Base-by-base conservation (phyloP, 1,140 invertebrate species). In the Aphelenchoides fujianensis region DNA sequence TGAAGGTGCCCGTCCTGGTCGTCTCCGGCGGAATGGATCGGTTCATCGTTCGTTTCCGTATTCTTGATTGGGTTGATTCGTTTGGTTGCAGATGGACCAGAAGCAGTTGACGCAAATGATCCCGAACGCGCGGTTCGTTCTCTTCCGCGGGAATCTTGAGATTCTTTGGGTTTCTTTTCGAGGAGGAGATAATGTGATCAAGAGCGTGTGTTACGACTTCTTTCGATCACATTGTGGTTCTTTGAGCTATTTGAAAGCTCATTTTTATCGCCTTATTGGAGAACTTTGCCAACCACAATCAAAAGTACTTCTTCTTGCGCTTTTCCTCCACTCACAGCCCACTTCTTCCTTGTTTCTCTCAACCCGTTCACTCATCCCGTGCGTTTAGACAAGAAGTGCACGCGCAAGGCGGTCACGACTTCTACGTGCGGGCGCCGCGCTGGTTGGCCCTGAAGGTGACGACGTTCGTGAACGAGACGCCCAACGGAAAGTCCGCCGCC, bases 331-430 rank as follows among this genome's bases (percentile, higher is more conserved):
- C n/a, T n/a, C n/a, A n/a, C n/a, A n/a, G n/a, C n/a, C n/a, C n/a
- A n/a, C n/a, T n/a, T n/a, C n/a, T n/a, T n/a, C n/a, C n/a, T n/a
- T n/a, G n/a, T n/a, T n/a, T n/a, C n/a, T n/a, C n/a, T n/a, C n/a
- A n/a, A n/a, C n/a, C n/a, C n/a, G n/a, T n/a, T n/a, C n/a, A n/a
- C n/a, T n/a, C n/a, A n/a, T n/a, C n/a, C n/a, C n/a, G n/a, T n/a
- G n/a, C 34, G 55, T 84, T 76, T 34, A 83, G 83, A 48, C 52
- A 83, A 5, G 81, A 83, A 72, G 59, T 79, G 12, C 81, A 83
- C 52, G 76, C 82, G 0, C 80, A 81, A 69, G 81, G 80, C 19
- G 73, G 75, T 9, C 81, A 83, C 61, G 81, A 83, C 41, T 70
- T 83, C 35, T 76, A 83, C 64, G 73, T 82, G 5, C 84, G 84